These are phyloP conservation scores for Coreius guichenoti DNA, from an alignment of 2,797 vertebrate genomes.

Conservation along the genomic window DNA sequence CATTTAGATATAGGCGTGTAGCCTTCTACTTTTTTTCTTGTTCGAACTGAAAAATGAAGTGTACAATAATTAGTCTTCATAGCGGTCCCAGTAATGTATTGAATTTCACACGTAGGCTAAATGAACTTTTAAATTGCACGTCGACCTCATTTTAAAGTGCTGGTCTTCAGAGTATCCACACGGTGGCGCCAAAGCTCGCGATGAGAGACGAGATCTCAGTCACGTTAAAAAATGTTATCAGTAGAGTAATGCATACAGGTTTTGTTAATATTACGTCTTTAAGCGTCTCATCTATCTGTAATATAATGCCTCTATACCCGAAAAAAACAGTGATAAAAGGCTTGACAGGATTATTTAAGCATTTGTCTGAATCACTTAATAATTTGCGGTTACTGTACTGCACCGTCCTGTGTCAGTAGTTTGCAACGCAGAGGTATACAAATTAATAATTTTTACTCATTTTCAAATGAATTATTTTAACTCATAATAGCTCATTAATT, in stretches of 20 bases:
- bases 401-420: neutral
- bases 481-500: neutral
- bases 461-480: neutral
- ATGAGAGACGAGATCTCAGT: conserved; percentile 18
- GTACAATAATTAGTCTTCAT: too few species aligned
- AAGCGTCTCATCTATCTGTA: neutral
- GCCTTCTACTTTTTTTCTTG: too few species aligned
- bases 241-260: neutral
- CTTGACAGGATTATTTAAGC: neutral
- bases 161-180: conserved; percentile 30
- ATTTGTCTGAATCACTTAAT: neutral
- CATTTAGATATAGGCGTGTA: too few species aligned
- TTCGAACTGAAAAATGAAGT: too few species aligned
- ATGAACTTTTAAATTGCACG: too few species aligned
- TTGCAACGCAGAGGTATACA: neutral
- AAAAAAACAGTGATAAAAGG: neutral
- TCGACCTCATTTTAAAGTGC: neutral
- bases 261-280: neutral
- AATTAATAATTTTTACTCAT: neutral
- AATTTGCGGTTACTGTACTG: neutral
- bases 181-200: conserved; percentile 56
- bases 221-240: neutral
- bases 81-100: too few species aligned
- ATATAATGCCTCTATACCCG: too few species aligned
- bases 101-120: too few species aligned